Conservation (phyloP, 2,888 invertebrate genomes). For the Torymus tubicola region DNA sequence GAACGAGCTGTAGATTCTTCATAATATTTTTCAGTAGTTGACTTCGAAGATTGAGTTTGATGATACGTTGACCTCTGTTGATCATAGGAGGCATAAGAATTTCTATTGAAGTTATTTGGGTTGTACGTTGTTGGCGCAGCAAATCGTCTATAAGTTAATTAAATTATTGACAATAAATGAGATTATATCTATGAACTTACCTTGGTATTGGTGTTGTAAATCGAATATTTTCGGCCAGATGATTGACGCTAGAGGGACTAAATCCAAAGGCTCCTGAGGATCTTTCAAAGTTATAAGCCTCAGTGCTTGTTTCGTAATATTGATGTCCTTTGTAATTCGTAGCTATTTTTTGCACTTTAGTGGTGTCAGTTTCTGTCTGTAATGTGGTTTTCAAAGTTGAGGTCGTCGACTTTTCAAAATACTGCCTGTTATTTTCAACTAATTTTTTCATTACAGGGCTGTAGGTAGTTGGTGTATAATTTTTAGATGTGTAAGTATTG, state of each 20-base stretch:
- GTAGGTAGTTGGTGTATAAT: conserved; percentile 77
- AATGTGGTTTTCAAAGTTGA: conserved; percentile 62
- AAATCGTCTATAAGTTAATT: conserved; percentile 64
- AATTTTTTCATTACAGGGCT: conserved; percentile 71
- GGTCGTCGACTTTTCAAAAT: conserved; percentile 64
- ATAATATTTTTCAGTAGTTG: conserved; percentile 70
- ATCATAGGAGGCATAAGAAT: conserved; percentile 67
- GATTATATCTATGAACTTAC: conserved; percentile 58
- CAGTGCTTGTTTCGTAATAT: conserved; percentile 69
- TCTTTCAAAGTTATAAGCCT: conserved; percentile 67
- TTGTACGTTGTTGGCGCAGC: conserved; percentile 69
- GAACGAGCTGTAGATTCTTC: conserved; percentile 71
- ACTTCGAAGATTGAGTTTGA: conserved; percentile 73
- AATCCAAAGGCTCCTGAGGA: conserved; percentile 71
- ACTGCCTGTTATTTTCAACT: conserved; percentile 61
- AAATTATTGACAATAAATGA: not conserved
- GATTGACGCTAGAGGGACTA: conserved; percentile 74
- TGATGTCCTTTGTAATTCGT: conserved; percentile 68
- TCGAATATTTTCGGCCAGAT: conserved; percentile 71
- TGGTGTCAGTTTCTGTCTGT: conserved; percentile 66
- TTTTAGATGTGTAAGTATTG: conserved; percentile 67
- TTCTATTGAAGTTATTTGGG: conserved; percentile 68
- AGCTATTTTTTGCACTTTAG: conserved; percentile 69
- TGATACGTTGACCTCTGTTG: conserved; percentile 72
- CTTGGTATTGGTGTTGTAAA: conserved; percentile 72